A percentile compares a stretch with the other conserved stretches of the same genome.
phyloP scores from a whole-genome alignment of 2,113 vertebrate genomes.

The Gymnogyps californianus region DNA sequence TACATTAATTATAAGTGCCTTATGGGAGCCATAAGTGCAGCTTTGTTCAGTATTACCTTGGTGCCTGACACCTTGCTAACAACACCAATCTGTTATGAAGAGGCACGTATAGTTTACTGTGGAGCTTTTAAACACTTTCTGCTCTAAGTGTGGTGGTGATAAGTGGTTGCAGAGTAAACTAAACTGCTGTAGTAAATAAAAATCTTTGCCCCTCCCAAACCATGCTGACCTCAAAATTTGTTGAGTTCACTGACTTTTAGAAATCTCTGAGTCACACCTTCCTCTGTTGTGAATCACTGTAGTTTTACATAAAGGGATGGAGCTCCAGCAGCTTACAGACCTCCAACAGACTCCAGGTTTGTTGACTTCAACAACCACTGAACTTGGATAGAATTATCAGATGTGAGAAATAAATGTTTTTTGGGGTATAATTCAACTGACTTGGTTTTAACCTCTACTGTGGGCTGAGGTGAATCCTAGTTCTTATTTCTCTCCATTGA shows the following conservation, averaged over 20 bases:
- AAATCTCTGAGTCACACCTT: background rate
- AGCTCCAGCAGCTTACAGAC: background rate
- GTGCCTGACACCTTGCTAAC: background rate
- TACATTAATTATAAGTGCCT: conserved; percentile 8
- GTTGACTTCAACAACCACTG: background rate
- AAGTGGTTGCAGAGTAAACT: background rate
- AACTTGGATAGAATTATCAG: background rate
- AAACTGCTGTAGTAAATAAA: background rate
- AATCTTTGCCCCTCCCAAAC: background rate
- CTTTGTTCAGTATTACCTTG: background rate
- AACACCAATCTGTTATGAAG: background rate
- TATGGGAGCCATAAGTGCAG: background rate
- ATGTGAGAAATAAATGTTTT: background rate
- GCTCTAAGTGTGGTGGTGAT: background rate
- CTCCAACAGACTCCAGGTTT: background rate
- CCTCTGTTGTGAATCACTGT: background rate
- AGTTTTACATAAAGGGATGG: background rate
- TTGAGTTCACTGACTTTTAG: background rate
- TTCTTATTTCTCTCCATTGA: background rate
- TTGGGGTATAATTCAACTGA: background rate
- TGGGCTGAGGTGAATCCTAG: background rate
- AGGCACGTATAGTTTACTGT: background rate
- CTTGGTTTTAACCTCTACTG: background rate
- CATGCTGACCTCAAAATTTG: background rate
- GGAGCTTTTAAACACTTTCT: background rate